Percentiles rank a stretch among this genome's conserved stretches.
Conservation (phyloP, 2,797 vertebrate genomes). For the Melanotaenia nigrans region DNA sequence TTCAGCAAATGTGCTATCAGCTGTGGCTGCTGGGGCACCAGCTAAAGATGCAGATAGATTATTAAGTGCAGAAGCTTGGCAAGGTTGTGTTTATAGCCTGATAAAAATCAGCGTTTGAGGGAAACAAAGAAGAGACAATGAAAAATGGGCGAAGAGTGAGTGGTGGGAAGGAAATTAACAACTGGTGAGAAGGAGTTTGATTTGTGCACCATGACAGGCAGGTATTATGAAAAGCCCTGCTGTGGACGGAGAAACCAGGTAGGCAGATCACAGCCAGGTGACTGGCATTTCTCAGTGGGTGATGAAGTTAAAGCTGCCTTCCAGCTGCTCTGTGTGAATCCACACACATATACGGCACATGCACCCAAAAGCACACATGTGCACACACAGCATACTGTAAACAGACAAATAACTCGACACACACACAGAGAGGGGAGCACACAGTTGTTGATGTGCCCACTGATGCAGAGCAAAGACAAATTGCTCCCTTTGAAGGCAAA, state of each 20-base stretch:
- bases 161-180: conserved; percentile 56
- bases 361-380: conserved; percentile 3
- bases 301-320: conserved; percentile 62
- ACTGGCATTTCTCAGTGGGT: conserved; percentile 65
- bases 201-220: conserved; percentile 52
- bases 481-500: conserved; percentile 76
- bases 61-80: conserved; percentile 9
- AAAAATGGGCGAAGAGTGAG: conserved; percentile 16
- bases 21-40: background rate
- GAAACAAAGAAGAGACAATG: conserved; percentile 41
- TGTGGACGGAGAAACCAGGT: conserved; percentile 56
- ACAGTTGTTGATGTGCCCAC: conserved; percentile 72
- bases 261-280: conserved; percentile 61
- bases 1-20: conserved; percentile 26
- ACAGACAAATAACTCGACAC: conserved; percentile 33
- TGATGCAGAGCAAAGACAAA: conserved; percentile 77
- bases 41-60: conserved; percentile 16
- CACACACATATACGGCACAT: conserved; percentile 17
- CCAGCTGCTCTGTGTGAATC: conserved; percentile 45
- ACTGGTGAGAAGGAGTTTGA: conserved; percentile 38
- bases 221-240: conserved; percentile 59
- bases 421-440: conserved; percentile 26
- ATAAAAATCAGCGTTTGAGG: conserved; percentile 28
- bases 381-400: conserved; percentile 34
- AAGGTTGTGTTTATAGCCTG: background rate